Percentiles rank a stretch among this genome's conserved stretches.
These are phyloP conservation scores for Ptychadena robeensis DNA, from an alignment of 2,797 vertebrate genomes.

Conservation along the genomic window DNA sequence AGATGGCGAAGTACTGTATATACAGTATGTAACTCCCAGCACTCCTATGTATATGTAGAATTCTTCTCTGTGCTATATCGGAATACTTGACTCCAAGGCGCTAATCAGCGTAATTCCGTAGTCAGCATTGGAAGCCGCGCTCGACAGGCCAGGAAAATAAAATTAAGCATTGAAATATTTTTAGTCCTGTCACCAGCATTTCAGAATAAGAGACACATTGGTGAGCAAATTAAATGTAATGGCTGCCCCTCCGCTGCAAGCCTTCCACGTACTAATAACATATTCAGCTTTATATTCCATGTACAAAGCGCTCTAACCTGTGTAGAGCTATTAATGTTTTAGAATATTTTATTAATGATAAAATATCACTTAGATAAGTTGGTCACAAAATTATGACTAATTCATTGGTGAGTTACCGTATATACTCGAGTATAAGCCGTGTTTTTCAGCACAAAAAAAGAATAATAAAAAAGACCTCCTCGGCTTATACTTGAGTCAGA, in stretches of 20 bases:
- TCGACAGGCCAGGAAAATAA: conserved; percentile 27
- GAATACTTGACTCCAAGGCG: conserved; percentile 27
- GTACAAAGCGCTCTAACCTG: no score
- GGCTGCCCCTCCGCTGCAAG: conserved; percentile 8
- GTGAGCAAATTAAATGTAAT: conserved; percentile 32
- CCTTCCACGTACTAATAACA: conserved; percentile 2
- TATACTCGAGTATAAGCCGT: no score
- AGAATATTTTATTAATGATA: no score
- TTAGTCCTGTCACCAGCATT: conserved; percentile 30
- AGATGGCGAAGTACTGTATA: no score
- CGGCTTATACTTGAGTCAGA: no score
- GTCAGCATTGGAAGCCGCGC: conserved; percentile 2
- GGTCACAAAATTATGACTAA: no score
- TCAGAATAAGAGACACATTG: not conserved
- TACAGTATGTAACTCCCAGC: no score
- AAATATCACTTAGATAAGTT: no score
- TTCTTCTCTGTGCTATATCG: not conserved
- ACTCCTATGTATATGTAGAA: not conserved
- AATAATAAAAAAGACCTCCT: no score
- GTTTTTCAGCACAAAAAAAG: no score
- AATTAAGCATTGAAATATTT: conserved; percentile 45
- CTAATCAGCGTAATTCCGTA: conserved; percentile 28
- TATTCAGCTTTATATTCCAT: not conserved
- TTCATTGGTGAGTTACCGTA: no score
- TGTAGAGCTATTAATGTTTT: no score